Base-by-base conservation (phyloP, 1,140 invertebrate genomes). In the Microplitis mediator region DNA sequence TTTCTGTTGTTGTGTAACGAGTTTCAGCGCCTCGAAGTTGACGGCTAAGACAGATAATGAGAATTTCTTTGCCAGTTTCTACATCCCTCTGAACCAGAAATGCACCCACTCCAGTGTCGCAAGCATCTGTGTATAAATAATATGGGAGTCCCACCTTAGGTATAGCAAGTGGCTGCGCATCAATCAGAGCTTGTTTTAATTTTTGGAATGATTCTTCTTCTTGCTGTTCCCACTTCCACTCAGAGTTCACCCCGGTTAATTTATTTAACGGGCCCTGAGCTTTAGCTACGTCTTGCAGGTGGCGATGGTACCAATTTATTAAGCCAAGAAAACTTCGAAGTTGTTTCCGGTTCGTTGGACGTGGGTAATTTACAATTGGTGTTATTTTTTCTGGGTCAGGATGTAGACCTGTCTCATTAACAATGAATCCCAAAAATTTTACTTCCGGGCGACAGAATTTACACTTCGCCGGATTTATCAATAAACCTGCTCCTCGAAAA, bases 191-290 rank as follows among this genome's bases (percentile, higher is more conserved):
- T 23, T 23, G 23, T 2, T 23, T 23, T 23, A 23, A 23, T 23
- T 23, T 13, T 13, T 6, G 6, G 1, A 50, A 50, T 9, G 62
- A 73, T 0, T 52, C 65, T 39, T 58, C 56, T 68, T 73, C 63
- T 60, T 73, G 63, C 3, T 56, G 54, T 2, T 73, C 39, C 67
- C 60, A 70, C 31, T 39, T 71, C 61, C 51, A 74, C 3, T 45
- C 61, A 4, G 31, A 14, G 34, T 63, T 56, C 32, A 35, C n/a
- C 16, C 23, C 31, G 23, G 66, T 35, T n/a, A 69, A 54, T 39
- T 69, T 69, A 23, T 69, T 32, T 35, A 69, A 34, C 4, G 66
- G 66, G 4, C 66, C 66, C 32, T 54, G 51, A 8, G 45, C 54
- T 2, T 14, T 13, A 23, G 31, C 70, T 23, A 69, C 58, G 23